Base-by-base conservation (phyloP, 2,113 vertebrate species). In the Cheilinus undulatus region DNA sequence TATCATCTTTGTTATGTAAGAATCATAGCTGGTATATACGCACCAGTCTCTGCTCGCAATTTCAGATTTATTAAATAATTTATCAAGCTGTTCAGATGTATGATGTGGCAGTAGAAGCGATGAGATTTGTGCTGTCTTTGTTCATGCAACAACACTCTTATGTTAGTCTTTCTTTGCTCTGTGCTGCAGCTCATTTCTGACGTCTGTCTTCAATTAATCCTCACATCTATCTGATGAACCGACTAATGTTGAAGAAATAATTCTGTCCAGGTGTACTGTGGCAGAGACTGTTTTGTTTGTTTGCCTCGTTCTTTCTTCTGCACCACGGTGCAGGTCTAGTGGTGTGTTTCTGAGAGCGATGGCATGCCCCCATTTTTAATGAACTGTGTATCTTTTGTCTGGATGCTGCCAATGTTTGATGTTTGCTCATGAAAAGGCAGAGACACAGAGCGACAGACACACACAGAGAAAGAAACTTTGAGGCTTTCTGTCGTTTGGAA, bases 331-430 rank as follows among this genome's bases (percentile, higher is more conserved):
- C 75, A 78, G 61, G 67, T 70, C 80, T 80, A 73, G 65, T 8
- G 2, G 28, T 27, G 67, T 26, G 0, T 69, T 54, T 83, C 80
- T 69, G 65, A 74, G 71, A 86, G 80, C 60, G 81, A 86, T 86
- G 75, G 38, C 78, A 20, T 60, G 50, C 43, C 74, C 80, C 32
- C 58, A 6, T 78, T 88, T 89, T 85, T 86, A 90, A 91, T 85
- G 72, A 90, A 85, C 75, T 84, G 87, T 90, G 92, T 91, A 79
- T 83, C 67, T 73, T 73, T 40, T 43, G 72, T 75, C 76, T 81
- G 63, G 63, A 58, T 69, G 76, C 54, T 51, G 72, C 66, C 65
- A 66, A 57, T 28, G 57, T 88, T 86, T 87, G 83, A 88, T 90
- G 80, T 90, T 72, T 51, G 76, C 71, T 60, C 51, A 34, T 26